Conservation (phyloP, 2,113 vertebrate species). For the Dolichotis patagonum region DNA sequence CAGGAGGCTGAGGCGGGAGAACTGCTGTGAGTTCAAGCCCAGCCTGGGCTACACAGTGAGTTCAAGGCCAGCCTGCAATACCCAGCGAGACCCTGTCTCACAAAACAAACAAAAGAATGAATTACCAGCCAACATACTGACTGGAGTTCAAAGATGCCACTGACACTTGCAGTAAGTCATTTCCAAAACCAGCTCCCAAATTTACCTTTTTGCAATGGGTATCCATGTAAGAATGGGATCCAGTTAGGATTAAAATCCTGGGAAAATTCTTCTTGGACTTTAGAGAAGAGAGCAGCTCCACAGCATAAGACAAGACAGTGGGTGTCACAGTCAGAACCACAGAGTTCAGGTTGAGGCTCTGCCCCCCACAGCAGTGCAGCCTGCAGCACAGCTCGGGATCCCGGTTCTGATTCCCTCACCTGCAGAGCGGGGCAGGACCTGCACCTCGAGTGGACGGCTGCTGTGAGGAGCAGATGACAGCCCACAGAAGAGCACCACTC, state of each 20-base stretch:
- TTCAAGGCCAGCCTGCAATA: not conserved
- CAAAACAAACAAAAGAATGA: not conserved
- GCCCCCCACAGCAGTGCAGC: not conserved
- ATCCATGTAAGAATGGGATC: not conserved
- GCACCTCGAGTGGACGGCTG: not conserved
- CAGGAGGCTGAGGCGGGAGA: not conserved
- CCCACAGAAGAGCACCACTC: not conserved
- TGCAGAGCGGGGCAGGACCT: not conserved
- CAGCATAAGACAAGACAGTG: not conserved
- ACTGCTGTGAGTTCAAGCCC: not conserved
- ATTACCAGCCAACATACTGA: not conserved
- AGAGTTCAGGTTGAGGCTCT: not conserved
- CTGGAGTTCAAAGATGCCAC: not conserved
- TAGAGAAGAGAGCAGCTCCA: not conserved
- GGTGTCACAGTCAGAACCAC: not conserved
- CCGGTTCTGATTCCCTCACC: not conserved
- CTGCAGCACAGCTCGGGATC: not conserved
- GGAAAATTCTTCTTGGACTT: not conserved
- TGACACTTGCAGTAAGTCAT: not conserved
- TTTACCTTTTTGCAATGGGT: not conserved
- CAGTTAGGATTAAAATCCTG: slow-evolving; percentile 29
- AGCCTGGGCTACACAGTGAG: not conserved
- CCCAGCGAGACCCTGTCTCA: not conserved
- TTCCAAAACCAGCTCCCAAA: slow-evolving; percentile 43
- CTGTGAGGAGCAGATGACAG: not conserved